Percentiles rank a stretch among this genome's conserved stretches.
These are phyloP conservation scores for Pachypanchax playfairii DNA, from an alignment of 2,113 vertebrate genomes.

Conservation along the genomic window DNA sequence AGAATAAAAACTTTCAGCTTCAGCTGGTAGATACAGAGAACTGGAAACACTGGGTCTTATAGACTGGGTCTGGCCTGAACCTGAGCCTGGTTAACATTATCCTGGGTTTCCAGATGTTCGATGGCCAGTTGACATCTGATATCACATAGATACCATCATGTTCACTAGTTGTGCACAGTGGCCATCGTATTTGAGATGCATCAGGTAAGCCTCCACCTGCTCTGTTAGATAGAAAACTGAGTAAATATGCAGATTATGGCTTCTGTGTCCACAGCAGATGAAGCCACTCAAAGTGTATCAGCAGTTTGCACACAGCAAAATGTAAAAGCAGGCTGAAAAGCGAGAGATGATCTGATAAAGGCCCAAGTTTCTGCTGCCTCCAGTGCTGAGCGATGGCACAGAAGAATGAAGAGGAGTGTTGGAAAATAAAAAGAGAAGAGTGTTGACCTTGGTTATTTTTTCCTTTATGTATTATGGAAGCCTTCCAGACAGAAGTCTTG, in stretches of 20 bases:
- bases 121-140: slow-evolving; percentile 67
- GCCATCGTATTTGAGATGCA: slow-evolving; percentile 48
- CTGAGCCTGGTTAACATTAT: slow-evolving; percentile 55
- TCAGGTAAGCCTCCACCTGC: slow-evolving; percentile 63
- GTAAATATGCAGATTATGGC: slow-evolving; percentile 57
- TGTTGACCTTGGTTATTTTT: slow-evolving; percentile 28
- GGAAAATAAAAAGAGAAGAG: neutral
- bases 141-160: slow-evolving; percentile 42
- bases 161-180: slow-evolving; percentile 18
- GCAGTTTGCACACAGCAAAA: slow-evolving; percentile 15
- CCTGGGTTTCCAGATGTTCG: slow-evolving; percentile 39
- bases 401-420: neutral
- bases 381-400: neutral
- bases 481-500: slow-evolving; percentile 21
- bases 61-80: slow-evolving; percentile 41
- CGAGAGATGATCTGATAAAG: neutral
- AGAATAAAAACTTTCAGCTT: slow-evolving; percentile 41
- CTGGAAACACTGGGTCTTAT: slow-evolving; percentile 14
- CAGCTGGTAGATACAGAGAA: slow-evolving; percentile 20
- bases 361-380: neutral
- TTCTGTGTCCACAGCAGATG: slow-evolving; percentile 53
- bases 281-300: slow-evolving; percentile 37
- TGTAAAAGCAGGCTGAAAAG: slow-evolving; percentile 10
- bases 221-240: slow-evolving; percentile 30
- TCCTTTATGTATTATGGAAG: too few species aligned